Conservation (phyloP, 2,888 invertebrate genomes). For the Ormyrus nitidulus region DNA sequence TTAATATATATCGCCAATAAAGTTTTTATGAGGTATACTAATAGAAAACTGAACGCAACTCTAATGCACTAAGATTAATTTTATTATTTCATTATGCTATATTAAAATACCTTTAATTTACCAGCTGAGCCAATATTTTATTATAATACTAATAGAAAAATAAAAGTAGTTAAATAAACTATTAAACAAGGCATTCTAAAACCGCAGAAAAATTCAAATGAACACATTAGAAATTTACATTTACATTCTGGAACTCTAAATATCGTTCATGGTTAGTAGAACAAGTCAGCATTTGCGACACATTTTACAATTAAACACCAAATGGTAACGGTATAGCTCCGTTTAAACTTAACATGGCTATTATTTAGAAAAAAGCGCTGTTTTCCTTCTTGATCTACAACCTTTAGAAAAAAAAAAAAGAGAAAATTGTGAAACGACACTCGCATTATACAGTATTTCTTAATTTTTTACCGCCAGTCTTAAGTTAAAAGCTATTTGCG, state of each 20-base stretch:
- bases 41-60: no score
- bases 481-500: not conserved
- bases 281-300: conserved; percentile 27
- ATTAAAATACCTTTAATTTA: no score
- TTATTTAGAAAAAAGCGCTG: not conserved
- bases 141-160: conserved; percentile 7
- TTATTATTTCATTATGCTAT: not conserved
- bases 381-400: not conserved
- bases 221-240: conserved; percentile 13
- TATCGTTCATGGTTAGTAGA: conserved; percentile 34
- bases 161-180: conserved; percentile 16
- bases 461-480: not conserved
- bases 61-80: not conserved
- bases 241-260: conserved; percentile 18
- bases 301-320: conserved; percentile 14
- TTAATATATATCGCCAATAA: conserved; percentile 3
- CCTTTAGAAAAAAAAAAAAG: not conserved
- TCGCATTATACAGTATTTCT: not conserved
- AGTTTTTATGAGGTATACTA: not conserved
- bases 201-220: conserved; percentile 17
- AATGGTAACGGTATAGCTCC: not conserved
- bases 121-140: not conserved
- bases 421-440: conserved; percentile 2
- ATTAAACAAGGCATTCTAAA: conserved; percentile 10
- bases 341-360: conserved; percentile 9